Evolutionary conservation across 2,113 vertebrate genomes (phyloP).

Genomic region (Rhea americana): DNA sequence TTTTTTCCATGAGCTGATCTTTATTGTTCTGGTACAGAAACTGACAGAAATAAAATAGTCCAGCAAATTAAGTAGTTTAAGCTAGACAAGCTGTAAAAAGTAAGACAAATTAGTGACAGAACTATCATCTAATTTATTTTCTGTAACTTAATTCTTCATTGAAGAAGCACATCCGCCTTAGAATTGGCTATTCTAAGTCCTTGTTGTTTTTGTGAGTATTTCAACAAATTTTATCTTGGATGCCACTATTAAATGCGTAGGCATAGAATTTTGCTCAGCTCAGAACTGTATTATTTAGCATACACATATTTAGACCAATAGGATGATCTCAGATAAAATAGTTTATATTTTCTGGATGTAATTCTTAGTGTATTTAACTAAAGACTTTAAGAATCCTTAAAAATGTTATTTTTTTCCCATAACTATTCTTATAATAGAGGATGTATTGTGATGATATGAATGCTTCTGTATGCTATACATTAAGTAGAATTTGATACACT

Average conservation of each 20-base stretch:
- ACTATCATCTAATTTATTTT: not conserved
- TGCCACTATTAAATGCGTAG: not conserved
- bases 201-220: not conserved
- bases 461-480: fast-evolving
- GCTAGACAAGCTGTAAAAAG: not conserved
- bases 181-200: fast-evolving
- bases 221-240: not conserved
- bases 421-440: not conserved
- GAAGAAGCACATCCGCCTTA: not conserved
- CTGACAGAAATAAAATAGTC: not conserved
- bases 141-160: not conserved
- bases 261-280: not conserved
- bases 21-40: not conserved
- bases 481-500: not conserved
- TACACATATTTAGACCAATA: not conserved
- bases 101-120: not conserved
- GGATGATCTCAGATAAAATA: not conserved
- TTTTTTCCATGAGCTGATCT: not conserved
- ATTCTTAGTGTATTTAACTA: not conserved
- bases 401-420: not conserved
- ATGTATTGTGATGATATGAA: not conserved
- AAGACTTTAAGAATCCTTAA: not conserved
- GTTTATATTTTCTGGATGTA: not conserved
- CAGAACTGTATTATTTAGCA: not conserved
- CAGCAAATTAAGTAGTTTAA: not conserved